These are phyloP conservation scores for Macaria notata DNA, from an alignment of 2,888 invertebrate genomes.

Conservation along the genomic window DNA sequence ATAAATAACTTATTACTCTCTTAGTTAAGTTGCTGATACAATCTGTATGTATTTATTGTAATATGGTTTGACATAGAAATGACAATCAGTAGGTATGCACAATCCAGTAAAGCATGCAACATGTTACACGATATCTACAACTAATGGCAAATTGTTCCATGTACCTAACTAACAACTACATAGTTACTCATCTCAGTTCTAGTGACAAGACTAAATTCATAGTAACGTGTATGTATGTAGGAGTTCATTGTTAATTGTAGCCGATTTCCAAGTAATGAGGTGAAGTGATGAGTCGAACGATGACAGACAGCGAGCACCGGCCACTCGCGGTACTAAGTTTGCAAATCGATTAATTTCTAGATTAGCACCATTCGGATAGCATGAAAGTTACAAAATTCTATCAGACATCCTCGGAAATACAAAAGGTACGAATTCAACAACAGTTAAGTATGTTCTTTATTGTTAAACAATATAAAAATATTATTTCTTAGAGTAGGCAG, in stretches of 20 bases:
- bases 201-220: slow-evolving; percentile 22
- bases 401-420: slow-evolving; percentile 62
- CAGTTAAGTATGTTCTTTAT: slow-evolving; percentile 72
- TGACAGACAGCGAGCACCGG: slow-evolving; percentile 26
- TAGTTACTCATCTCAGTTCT: slow-evolving; percentile 25
- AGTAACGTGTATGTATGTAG: slow-evolving; percentile 18
- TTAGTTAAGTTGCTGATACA: no score
- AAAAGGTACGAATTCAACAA: slow-evolving; percentile 66
- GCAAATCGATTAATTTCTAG: slow-evolving; percentile 45
- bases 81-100: no score
- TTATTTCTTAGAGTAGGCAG: slow-evolving; percentile 70
- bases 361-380: slow-evolving; percentile 71
- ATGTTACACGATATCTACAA: slow-evolving; percentile 29
- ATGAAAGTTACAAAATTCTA: slow-evolving; percentile 52
- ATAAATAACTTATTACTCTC: no score
- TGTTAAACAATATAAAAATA: slow-evolving; percentile 80
- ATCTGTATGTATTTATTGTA: no score
- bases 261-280: slow-evolving; percentile 19
- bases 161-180: slow-evolving; percentile 17
- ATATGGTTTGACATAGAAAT: no score
- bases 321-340: slow-evolving; percentile 26
- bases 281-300: slow-evolving; percentile 15
- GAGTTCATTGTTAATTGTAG: slow-evolving; percentile 27
- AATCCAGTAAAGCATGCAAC: slow-evolving; percentile 22
- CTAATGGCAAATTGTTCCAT: slow-evolving; percentile 33